Base-by-base conservation (phyloP, 2,888 invertebrate species). In the Parascotia fuliginaria region DNA sequence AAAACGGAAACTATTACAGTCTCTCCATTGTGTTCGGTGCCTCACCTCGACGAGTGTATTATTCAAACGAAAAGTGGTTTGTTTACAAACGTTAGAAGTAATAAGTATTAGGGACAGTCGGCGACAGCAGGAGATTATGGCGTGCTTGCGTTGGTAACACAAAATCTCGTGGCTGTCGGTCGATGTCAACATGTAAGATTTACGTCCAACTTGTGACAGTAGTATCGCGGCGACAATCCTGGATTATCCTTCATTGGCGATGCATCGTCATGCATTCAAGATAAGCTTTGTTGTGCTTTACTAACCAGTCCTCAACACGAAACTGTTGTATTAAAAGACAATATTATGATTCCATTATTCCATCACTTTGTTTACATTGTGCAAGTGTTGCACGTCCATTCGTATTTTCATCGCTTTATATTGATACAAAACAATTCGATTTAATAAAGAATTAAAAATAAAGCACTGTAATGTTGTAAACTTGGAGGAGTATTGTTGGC, bases 1-100 rank as follows among this genome's bases (percentile, higher is more conserved):
- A 85, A 85, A 90, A 86, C 89, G 91, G 91, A 91, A 92, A 91
- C 91, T 91, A 88, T 91, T 91, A 92, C 81, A 81, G 83, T 69
- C 72, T 79, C 73, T 78, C 87, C 77, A 91, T 91, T 92, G 91
- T 92, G 79, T 89, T 85, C 83, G 73, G 75, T 73, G 83, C 83
- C 85, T 89, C 86, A 85, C 86, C 88, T 88, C 81, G 73, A 72
- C 75, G 77, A 81, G 81, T 83, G 79, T 83, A 87, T 90, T 89
- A 90, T 90, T 88, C 86, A 89, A 87, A 87, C 80, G 79, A 85
- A 87, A 87, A 87, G 83, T 87, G 81, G 85, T 89, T 89, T 90
- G 88, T 88, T 87, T 87, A 89, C 81, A 75, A 83, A 85, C 79
- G 81, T 75, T 71, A 75, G 70, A 64, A 74, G 68, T 83, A 85